A percentile compares a stretch with the other conserved stretches of the same genome.
phyloP scores from a whole-genome alignment of 2,888 invertebrate species.

The Pyrochroa serraticornis region DNA sequence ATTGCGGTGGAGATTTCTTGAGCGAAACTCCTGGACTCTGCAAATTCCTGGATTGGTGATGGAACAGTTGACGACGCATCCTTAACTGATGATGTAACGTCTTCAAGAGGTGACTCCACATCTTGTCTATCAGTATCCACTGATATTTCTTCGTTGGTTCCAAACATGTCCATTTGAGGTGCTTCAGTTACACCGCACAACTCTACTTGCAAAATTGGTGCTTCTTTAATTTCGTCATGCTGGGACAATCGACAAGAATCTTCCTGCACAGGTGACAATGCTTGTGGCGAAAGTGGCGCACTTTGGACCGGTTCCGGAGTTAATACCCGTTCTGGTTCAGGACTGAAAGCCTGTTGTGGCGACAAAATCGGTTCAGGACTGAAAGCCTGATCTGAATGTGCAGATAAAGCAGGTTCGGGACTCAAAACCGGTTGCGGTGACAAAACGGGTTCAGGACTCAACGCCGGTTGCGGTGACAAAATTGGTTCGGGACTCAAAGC shows the following conservation, averaged over 20 bases:
- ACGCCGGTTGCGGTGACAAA: conserved; percentile 5
- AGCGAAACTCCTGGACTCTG: conserved; percentile 25
- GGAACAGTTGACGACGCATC: conserved; percentile 40
- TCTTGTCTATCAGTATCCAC: conserved; percentile 10
- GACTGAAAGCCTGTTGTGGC: conserved; percentile 10
- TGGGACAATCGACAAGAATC: background rate
- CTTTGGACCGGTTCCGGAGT: conserved; percentile 18
- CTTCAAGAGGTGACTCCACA: conserved; percentile 41
- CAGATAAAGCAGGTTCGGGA: background rate
- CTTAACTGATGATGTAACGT: conserved; percentile 54
- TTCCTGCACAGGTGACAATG: conserved; percentile 4
- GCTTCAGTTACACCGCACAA: background rate
- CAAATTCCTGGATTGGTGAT: conserved; percentile 14
- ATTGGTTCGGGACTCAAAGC: background rate
- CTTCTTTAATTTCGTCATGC: background rate
- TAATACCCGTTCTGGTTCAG: conserved; percentile 14
- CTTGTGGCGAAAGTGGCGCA: conserved; percentile 18
- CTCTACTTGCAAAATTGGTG: background rate
- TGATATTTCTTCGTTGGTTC: conserved; percentile 4
- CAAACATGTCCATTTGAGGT: background rate
- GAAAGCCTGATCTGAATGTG: background rate
- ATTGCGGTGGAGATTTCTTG: conserved; percentile 31
- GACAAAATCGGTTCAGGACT: background rate
- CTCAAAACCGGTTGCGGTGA: background rate
- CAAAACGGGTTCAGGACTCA: background rate